Conservation (phyloP, 2,113 vertebrate genomes). For the Pteruthius melanotis region DNA sequence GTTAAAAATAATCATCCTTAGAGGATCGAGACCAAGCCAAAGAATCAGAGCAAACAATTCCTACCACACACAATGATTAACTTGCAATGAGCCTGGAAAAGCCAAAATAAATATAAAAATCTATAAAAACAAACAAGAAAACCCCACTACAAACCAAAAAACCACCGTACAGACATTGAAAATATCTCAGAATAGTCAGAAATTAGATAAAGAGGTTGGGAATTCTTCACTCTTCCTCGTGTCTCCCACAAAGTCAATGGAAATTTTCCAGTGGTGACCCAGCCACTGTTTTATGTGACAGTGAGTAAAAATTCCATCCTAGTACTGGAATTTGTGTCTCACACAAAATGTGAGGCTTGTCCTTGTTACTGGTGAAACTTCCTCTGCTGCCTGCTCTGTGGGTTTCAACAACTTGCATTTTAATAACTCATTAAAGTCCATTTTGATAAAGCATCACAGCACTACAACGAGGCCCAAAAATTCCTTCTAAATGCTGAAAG, state of each 20-base stretch:
- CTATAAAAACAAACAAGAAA: too few relatives aligned
- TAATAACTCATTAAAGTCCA: background rate
- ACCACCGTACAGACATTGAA: background rate
- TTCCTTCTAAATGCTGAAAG: background rate
- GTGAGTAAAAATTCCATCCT: background rate
- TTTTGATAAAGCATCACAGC: background rate
- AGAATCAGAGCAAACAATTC: background rate
- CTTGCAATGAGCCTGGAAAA: background rate
- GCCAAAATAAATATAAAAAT: background rate
- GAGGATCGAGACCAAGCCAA: background rate
- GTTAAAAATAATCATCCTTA: background rate
- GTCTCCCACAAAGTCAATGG: background rate
- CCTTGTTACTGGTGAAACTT: background rate
- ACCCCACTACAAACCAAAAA: background rate
- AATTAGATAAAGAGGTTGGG: background rate
- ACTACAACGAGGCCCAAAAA: background rate
- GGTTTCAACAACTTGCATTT: background rate
- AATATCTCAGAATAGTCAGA: background rate
- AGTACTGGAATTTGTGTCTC: background rate
- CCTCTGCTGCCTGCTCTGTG: background rate
- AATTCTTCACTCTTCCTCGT: background rate
- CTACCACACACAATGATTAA: background rate
- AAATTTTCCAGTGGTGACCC: background rate
- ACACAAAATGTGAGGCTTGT: background rate
- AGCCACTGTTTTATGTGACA: background rate